phyloP scores from a whole-genome alignment of 1,140 invertebrate genomes.

The Trinorchestia longiramus region DNA sequence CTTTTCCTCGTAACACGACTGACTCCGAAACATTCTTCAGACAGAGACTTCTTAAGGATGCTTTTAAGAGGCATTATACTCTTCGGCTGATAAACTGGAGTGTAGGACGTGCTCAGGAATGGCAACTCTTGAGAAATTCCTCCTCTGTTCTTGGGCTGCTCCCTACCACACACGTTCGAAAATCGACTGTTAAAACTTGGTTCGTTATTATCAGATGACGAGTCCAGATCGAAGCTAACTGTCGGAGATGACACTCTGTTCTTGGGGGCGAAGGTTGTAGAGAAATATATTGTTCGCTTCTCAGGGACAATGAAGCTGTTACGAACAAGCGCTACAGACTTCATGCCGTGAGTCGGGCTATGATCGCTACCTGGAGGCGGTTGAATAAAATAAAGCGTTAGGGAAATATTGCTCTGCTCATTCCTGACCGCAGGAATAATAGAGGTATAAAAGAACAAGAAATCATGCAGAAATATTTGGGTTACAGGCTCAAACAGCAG shows the following conservation, averaged over 20 bases:
- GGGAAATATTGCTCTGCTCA: background rate
- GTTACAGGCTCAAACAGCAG: background rate
- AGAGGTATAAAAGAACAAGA: background rate
- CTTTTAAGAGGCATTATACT: constrained; percentile 31
- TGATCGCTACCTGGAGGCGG: constrained; percentile 30
- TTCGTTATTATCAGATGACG: background rate
- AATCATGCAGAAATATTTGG: background rate
- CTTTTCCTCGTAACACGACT: background rate
- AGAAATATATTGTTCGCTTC: background rate
- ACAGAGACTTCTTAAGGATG: constrained; percentile 16
- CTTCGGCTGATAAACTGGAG: background rate
- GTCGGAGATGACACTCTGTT: background rate
- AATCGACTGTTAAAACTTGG: background rate
- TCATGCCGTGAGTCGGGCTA: constrained; percentile 38
- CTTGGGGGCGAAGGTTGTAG: background rate
- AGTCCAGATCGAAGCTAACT: background rate
- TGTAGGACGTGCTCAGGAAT: background rate
- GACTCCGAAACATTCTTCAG: background rate
- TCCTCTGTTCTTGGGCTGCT: background rate
- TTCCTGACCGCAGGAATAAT: background rate
- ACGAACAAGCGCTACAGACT: constrained; percentile 16
- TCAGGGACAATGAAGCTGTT: background rate
- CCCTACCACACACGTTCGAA: background rate
- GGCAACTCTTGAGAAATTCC: background rate
- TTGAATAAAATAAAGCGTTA: constrained; percentile 18